Evolutionary conservation across 2,797 vertebrate species (phyloP).

Genomic region (Thaleichthys pacificus): DNA sequence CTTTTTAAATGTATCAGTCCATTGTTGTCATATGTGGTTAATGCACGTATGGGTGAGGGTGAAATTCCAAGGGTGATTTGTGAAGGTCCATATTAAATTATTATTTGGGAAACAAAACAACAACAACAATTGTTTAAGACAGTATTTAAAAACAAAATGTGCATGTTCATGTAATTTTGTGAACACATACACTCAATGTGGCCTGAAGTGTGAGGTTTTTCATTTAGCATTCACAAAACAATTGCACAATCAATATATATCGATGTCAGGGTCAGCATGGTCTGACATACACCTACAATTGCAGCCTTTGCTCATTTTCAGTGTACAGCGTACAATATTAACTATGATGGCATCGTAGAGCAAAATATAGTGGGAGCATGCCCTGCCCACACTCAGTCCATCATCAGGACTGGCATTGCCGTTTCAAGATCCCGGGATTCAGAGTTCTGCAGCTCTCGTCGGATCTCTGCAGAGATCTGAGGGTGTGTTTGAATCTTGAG

Average conservation of each 20-base stretch:
- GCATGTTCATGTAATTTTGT: neutral
- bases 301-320: too few species aligned
- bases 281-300: too few species aligned
- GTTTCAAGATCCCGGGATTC: slow-evolving; percentile 83
- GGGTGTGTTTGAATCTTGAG: slow-evolving; percentile 87
- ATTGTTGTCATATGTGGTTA: too few species aligned
- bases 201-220: too few species aligned
- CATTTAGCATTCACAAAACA: too few species aligned
- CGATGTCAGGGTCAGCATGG: too few species aligned
- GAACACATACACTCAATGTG: too few species aligned
- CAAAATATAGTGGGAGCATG: neutral
- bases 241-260: too few species aligned
- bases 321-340: neutral
- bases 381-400: slow-evolving; percentile 72
- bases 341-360: neutral
- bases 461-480: slow-evolving; percentile 82
- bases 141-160: neutral
- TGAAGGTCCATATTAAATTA: neutral
- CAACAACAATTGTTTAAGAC: neutral
- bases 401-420: slow-evolving; percentile 62
- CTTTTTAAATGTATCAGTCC: too few species aligned
- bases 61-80: too few species aligned
- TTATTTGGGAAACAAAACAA: too few species aligned
- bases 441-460: slow-evolving; percentile 88
- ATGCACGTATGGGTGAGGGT: too few species aligned